Percentiles rank a stretch among this genome's conserved stretches.
Evolutionary conservation across 2,888 invertebrate species (phyloP).

Genomic region (Nyleta sp.): DNA sequence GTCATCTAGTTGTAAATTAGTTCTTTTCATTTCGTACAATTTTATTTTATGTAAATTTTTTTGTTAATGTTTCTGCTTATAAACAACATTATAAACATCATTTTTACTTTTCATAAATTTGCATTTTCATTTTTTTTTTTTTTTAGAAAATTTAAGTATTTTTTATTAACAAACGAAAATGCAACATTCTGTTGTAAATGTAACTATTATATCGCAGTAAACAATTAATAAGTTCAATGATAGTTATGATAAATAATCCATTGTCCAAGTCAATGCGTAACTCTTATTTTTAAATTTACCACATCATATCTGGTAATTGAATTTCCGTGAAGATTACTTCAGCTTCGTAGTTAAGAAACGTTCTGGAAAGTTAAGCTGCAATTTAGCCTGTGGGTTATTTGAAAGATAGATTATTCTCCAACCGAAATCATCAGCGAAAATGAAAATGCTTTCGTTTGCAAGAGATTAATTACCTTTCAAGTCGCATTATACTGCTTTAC

Average conservation of each 20-base stretch:
- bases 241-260: slow-evolving; percentile 70
- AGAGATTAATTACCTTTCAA: slow-evolving; percentile 76
- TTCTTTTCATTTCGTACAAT: too few species aligned
- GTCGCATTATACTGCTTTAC: slow-evolving; percentile 70
- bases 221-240: too few species aligned
- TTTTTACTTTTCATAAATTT: too few species aligned
- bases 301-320: slow-evolving; percentile 78
- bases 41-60: too few species aligned
- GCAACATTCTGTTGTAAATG: too few species aligned
- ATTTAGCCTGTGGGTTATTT: slow-evolving; percentile 79
- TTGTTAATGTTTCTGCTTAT: too few species aligned
- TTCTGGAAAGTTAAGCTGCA: slow-evolving; percentile 67
- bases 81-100: too few species aligned
- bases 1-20: too few species aligned
- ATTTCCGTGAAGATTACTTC: slow-evolving; percentile 78
- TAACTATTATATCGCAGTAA: too few species aligned
- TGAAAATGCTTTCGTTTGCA: slow-evolving; percentile 80
- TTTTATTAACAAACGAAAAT: too few species aligned
- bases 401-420: slow-evolving; percentile 79
- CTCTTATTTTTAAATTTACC: slow-evolving; percentile 79
- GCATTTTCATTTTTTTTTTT: too few species aligned
- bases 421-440: slow-evolving; percentile 77
- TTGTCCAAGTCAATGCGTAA: slow-evolving; percentile 72
- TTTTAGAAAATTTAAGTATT: too few species aligned
- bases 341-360: slow-evolving; percentile 72